A percentile compares a stretch with the other conserved stretches of the same genome.
phyloP scores from a whole-genome alignment of 1,140 invertebrate species.

The Carposina sasakii region DNA sequence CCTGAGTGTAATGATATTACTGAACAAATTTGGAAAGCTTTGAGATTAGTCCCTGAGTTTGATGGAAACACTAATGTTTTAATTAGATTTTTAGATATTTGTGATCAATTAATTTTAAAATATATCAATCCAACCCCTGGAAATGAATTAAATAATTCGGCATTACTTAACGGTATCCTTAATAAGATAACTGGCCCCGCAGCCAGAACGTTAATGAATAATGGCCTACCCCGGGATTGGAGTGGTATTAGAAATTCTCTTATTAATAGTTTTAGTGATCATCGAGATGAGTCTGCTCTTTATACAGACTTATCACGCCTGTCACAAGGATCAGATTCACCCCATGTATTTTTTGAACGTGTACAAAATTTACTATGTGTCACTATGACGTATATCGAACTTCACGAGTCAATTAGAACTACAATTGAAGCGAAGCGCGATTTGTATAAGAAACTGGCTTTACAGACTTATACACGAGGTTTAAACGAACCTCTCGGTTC shows the following conservation, averaged over 20 bases:
- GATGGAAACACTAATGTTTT: slow-evolving; percentile 2
- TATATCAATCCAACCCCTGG: slow-evolving; percentile 4
- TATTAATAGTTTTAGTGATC: slow-evolving; percentile 5
- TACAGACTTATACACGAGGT: slow-evolving; percentile 1
- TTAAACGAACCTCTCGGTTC: slow-evolving; percentile 9
- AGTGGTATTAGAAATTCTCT: slow-evolving; percentile 3
- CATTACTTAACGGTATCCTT: slow-evolving; percentile 1
- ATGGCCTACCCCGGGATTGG: background rate
- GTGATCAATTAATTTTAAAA: background rate
- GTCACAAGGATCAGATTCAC: slow-evolving; percentile 4
- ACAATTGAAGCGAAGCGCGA: slow-evolving; percentile 3
- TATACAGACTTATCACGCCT: slow-evolving; percentile 4
- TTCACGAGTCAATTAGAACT: background rate
- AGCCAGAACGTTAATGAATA: background rate
- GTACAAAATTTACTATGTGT: slow-evolving; percentile 1
- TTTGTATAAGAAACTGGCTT: slow-evolving; percentile 6
- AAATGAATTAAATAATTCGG: background rate
- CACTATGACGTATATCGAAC: slow-evolving; percentile 3
- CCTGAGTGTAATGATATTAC: too few relatives aligned
- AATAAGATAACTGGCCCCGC: slow-evolving; percentile 4
- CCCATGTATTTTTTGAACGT: slow-evolving; percentile 1
- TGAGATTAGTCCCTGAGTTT: background rate
- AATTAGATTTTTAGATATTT: slow-evolving; percentile 1
- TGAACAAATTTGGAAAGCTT: slow-evolving; percentile 6
- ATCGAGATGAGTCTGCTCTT: slow-evolving; percentile 7